Evolutionary conservation across 2,888 invertebrate species (phyloP), one percentile per base, ranked within the genome.

Genomic region (Eucera pruinosa): DNA sequence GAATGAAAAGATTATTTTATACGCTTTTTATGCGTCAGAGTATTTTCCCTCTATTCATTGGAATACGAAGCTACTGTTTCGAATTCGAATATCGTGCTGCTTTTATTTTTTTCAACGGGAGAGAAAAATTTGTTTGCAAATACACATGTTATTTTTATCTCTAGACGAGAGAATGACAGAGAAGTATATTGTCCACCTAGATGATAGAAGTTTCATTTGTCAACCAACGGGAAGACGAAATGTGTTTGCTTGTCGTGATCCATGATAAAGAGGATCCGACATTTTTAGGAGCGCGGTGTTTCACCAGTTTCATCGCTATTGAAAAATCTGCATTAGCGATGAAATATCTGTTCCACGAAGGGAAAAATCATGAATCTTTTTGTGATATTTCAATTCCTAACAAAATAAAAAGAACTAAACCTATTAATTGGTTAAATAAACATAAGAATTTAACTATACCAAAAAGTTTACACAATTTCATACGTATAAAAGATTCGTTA

Each of bases 131-230:
- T 36, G n/a, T n/a, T 39, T 3, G 13, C 13, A 50, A 48, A 48
- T 48, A 27, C 25, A 25, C 25, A 4, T 25, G 36, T 23, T 23
- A 23, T 39, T 25, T 13, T 20, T 54, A 25, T 62, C 13, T 36
- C 20, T 36, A 4, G 18, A 13, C 7, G 27, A 2, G 43, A 45
- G 15, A 45, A 60, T 45, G 58, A 58, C 43, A 27, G n/a, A 27
- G 18, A 39, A 50, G 48, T 18, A 13, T 36, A 25, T 50, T 50
- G 36, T 48, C 50, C 41, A 15, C 20, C 27, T 15, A 13, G 41
- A 41, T 64, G 50, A 52, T 39, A 41, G 50, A 64, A 52, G 39
- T 52, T 41, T 48, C n/a, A 41, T 52, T 64, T 41, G 50, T 52
- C 62, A 52, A 50, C 25, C 36, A 23, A 20, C 45, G 20, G 20